Evolutionary conservation across 2,888 invertebrate genomes (phyloP), one percentile per base, ranked within the genome.

Genomic region (Sphecodes monilicornis): DNA sequence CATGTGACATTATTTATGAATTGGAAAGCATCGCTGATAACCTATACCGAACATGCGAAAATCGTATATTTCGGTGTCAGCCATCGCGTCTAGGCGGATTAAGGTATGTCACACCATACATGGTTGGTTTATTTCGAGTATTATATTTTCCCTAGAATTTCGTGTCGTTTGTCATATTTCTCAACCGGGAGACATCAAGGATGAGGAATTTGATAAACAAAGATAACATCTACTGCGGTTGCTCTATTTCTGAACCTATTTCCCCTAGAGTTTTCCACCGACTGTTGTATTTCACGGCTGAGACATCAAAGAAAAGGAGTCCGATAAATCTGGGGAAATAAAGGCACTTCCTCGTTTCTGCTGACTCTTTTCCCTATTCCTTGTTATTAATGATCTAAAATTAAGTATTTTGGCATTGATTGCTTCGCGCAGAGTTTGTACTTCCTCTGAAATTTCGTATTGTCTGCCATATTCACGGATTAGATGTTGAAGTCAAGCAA

Each of bases 1-100:
- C 76, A 3, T n/a, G 72, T n/a, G 75, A 74, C 76, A 36, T 86
- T 86, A 82, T 86, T 86, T 82, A 79, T 82, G 78, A 79, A 82
- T 79, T 72, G 73, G 71, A 54, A 75, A 79, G 54, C 73, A 66
- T 70, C 29, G 43, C 29, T 76, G 74, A 80, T 78, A 84, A 78
- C 46, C 74, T 71, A 43, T 73, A 76, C 74, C 36, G 70, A 39
- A 46, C 71, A 36, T 50, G 43, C 76, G 57, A 41, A 66, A 72
- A 70, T 60, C 80, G 43, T 79, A 84, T 76, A 84, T 84, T 78
- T 79, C n/a, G n/a, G 26, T 64, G 79, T 74, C 82, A 54, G 29
- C 43, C 26, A 29, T 1, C 41, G 18, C 29, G 70, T 70, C 69
- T 43, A 16, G 36, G 22, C 13, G 39, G 74, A 75, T 77, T 74